These are phyloP conservation scores for Perdita meconis DNA, from an alignment of 2,888 invertebrate species.

Conservation along the genomic window DNA sequence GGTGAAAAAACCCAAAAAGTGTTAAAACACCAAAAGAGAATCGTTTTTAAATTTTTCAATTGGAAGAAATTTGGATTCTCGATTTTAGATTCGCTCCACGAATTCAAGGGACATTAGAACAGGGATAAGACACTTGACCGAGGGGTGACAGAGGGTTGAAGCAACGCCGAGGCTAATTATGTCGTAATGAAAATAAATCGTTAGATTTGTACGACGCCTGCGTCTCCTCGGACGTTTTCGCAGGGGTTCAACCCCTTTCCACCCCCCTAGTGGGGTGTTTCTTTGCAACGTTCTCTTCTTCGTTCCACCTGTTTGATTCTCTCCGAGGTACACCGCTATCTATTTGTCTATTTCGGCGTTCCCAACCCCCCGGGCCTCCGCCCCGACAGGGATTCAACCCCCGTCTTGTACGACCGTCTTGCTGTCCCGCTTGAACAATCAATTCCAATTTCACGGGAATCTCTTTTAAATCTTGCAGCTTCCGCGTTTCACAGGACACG, in stretches of 20 bases:
- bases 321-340: slow-evolving; percentile 60
- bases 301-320: slow-evolving; percentile 79
- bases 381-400: slow-evolving; percentile 55
- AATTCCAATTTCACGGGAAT: slow-evolving; percentile 71
- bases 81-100: too few species aligned
- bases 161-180: too few species aligned
- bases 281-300: slow-evolving; percentile 22
- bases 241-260: slow-evolving; percentile 33
- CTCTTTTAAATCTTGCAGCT: slow-evolving; percentile 73
- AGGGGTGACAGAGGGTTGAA: too few species aligned
- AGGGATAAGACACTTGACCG: too few species aligned
- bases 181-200: slow-evolving; percentile 80
- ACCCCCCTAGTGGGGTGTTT: background rate
- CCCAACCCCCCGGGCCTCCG: slow-evolving; percentile 17
- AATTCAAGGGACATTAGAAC: too few species aligned
- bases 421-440: slow-evolving; percentile 65
- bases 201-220: slow-evolving; percentile 74
- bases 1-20: too few species aligned
- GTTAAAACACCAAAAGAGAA: too few species aligned
- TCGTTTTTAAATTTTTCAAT: too few species aligned
- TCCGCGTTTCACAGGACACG: slow-evolving; percentile 30
- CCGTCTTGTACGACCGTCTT: slow-evolving; percentile 22
- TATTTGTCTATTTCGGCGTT: slow-evolving; percentile 76
- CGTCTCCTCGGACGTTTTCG: slow-evolving; percentile 56
- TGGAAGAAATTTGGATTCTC: too few species aligned